Base-by-base conservation (phyloP, 2,113 vertebrate genomes). In the Zapornia atra region DNA sequence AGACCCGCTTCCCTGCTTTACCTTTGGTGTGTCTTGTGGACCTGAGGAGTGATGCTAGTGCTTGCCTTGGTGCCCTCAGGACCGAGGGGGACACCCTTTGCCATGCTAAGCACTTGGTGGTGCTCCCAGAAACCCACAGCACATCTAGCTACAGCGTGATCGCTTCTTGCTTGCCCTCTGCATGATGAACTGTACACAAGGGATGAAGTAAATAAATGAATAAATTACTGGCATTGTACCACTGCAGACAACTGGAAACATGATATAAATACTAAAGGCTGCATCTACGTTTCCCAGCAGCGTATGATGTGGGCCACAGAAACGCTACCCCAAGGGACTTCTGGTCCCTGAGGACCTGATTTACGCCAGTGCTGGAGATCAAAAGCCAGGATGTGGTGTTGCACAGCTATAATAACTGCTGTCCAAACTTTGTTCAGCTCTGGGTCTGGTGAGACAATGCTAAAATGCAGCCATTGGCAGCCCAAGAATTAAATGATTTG, bases 341-440 rank as follows among this genome's bases (percentile, higher is more conserved):
- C 60, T 88, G 82, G 51, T 94, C 90, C 90, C 88, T 1, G 42
- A 48, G 94, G 92, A 81, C 11, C 77, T 57, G 86, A 78, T 92
- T 94, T 93, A 75, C 48, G 96, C 93, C 88, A 96, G 60, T 28
- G 72, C 76, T 86, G 77, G 48, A 94, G 92, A 96, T 96, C 86
- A 95, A 93, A 96, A 88, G 90, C 95, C 96, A 90, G 95, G 95
- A 96, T 91, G 93, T 92, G 95, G 94, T 86, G 88, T 79, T 86
- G 77, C 82, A 81, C 69, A 84, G 88, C 68, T 36, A 57, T 79
- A 90, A 91, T 76, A 68, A 86, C 2, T 12, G 86, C 82, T 84
- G 34, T 48, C 82, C 86, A 95, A 31, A 84, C 71, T 78, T 88
- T 3, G 1, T 66, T 78, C 92, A 86, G 93, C 91, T 95, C 61